Evolutionary conservation across 2,888 invertebrate genomes (phyloP).

Genomic region (Antheraea assamensis): DNA sequence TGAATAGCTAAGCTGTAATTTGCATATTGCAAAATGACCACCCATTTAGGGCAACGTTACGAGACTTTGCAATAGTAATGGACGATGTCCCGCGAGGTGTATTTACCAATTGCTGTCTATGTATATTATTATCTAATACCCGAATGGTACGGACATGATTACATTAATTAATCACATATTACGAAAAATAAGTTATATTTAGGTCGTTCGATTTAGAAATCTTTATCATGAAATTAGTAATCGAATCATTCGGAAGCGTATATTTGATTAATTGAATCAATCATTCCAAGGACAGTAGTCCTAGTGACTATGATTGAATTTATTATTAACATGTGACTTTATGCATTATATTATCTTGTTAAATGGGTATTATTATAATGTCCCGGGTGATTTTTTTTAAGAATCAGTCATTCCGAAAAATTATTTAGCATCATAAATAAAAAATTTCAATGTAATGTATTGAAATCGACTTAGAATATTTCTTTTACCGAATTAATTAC

Average conservation of each 20-base stretch:
- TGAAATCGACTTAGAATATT: background rate
- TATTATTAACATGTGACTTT: background rate
- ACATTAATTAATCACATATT: slow-evolving; percentile 8
- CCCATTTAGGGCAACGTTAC: background rate
- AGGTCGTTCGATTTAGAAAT: slow-evolving; percentile 3
- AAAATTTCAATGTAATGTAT: background rate
- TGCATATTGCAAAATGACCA: slow-evolving; percentile 13
- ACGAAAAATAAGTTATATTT: background rate
- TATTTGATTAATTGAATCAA: background rate
- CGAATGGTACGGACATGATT: slow-evolving; percentile 5
- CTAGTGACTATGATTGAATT: background rate
- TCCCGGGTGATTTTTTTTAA: too few relatives aligned
- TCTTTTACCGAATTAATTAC: background rate
- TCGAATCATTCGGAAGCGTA: background rate
- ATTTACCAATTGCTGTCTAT: slow-evolving; percentile 17
- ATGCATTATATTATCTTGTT: background rate
- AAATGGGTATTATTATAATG: background rate
- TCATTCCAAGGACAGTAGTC: background rate
- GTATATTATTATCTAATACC: slow-evolving; percentile 11
- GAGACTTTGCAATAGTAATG: slow-evolving; percentile 15
- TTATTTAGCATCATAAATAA: background rate
- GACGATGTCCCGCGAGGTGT: slow-evolving; percentile 12
- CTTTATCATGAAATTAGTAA: background rate
- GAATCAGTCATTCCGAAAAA: too few relatives aligned
- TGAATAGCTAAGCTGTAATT: slow-evolving; percentile 4